These are phyloP conservation scores for Lasiurus cinereus DNA, from an alignment of 2,113 vertebrate genomes.

Conservation along the genomic window DNA sequence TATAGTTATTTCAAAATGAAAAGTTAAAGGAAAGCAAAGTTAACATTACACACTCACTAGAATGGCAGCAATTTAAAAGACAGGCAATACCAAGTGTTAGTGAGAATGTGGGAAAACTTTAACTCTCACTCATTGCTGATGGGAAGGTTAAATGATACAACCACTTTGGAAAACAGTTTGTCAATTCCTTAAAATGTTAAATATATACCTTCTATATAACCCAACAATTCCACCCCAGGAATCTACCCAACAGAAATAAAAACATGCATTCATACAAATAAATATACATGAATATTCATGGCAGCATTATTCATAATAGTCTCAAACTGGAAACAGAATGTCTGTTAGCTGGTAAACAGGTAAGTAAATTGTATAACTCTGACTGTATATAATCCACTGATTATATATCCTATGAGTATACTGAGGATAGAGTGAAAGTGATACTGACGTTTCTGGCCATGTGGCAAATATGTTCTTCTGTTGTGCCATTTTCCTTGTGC, in stretches of 20 bases:
- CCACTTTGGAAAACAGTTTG: background rate
- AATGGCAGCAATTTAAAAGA: background rate
- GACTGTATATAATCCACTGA: background rate
- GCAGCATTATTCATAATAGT: slow-evolving; percentile 10
- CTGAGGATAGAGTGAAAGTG: background rate
- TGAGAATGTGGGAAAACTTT: background rate
- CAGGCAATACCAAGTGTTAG: background rate
- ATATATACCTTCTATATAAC: background rate
- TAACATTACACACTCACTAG: background rate
- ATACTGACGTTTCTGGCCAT: background rate
- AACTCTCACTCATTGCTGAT: background rate
- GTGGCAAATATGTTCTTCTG: background rate
- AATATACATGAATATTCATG: background rate
- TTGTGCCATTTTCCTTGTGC: slow-evolving; percentile 21
- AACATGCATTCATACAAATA: background rate
- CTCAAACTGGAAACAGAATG: background rate
- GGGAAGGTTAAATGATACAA: slow-evolving; percentile 12
- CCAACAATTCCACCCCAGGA: background rate
- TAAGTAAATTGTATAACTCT: background rate
- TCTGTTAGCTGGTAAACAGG: slow-evolving; percentile 10
- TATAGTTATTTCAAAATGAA: slow-evolving; percentile 10
- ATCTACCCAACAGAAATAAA: background rate
- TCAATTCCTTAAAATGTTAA: background rate
- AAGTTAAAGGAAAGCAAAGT: slow-evolving; percentile 16
- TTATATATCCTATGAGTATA: background rate